Evolutionary conservation across 2,888 invertebrate genomes (phyloP).

Genomic region (Herminia tarsipennalis): DNA sequence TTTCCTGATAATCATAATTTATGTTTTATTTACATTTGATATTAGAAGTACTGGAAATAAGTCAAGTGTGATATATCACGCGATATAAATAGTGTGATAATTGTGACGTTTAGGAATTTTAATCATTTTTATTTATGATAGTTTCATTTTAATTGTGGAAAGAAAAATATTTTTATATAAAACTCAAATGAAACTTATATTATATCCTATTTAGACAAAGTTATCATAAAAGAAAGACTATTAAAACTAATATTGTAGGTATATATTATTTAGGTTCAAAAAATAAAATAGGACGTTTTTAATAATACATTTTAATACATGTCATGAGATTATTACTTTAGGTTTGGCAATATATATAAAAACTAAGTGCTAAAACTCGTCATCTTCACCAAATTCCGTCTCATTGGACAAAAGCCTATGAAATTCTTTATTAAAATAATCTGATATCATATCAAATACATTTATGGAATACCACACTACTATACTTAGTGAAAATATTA

Average conservation of each 20-base stretch:
- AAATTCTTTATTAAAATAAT: constrained; percentile 90
- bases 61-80: constrained; percentile 20
- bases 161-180: no score
- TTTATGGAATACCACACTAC: constrained; percentile 90
- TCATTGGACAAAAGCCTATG: constrained; percentile 83
- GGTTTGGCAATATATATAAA: not conserved
- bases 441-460: constrained; percentile 90
- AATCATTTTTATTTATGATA: no score
- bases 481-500: constrained; percentile 88
- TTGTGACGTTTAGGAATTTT: constrained; percentile 1
- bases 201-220: no score
- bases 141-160: no score
- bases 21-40: constrained; percentile 35
- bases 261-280: no score
- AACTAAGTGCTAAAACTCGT: constrained; percentile 11
- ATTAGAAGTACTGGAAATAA: constrained; percentile 25
- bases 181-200: no score
- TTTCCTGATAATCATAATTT: constrained; percentile 38
- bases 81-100: constrained; percentile 5
- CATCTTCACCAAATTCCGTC: constrained; percentile 29
- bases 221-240: no score
- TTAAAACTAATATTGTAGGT: no score
- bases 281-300: no score
- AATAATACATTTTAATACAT: no score
- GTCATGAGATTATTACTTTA: no score